These are phyloP conservation scores for Naso thynnoides DNA, from an alignment of 2,797 vertebrate species.

Conservation along the genomic window DNA sequence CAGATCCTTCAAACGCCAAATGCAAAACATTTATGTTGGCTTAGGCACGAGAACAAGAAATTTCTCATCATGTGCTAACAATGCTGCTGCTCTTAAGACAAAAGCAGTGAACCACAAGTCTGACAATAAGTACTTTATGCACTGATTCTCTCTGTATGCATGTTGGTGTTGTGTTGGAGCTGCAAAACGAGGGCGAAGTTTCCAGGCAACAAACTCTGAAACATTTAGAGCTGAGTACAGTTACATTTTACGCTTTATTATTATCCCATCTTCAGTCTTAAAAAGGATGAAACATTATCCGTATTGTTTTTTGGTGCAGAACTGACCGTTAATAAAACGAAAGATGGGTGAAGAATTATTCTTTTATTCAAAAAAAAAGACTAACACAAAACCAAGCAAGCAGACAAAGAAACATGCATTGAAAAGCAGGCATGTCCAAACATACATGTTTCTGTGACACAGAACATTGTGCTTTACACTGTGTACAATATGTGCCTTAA, in stretches of 20 bases:
- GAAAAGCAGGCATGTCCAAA: conserved; percentile 24
- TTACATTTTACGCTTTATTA: background rate
- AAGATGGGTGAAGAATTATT: conserved; percentile 6
- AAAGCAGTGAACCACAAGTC: conserved; percentile 7
- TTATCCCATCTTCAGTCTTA: background rate
- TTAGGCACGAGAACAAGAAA: background rate
- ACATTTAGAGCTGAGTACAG: conserved; percentile 1
- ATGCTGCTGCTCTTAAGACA: conserved; percentile 18
- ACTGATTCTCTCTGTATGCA: background rate
- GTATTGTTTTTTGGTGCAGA: background rate
- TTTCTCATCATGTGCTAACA: background rate
- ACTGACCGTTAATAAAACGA: background rate
- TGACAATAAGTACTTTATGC: background rate
- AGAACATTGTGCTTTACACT: conserved; percentile 17
- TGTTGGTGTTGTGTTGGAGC: conserved; percentile 1
- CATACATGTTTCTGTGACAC: conserved; percentile 18
- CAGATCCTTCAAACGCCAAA: background rate
- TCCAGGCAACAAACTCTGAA: conserved; percentile 38
- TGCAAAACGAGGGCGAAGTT: background rate
- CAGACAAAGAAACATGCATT: background rate
- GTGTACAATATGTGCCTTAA: conserved; percentile 9
- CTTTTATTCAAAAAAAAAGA: conserved; percentile 61
- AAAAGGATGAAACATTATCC: no score
- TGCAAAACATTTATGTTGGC: conserved; percentile 11
- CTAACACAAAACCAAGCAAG: conserved; percentile 33